These are phyloP conservation scores for Microtus oregoni DNA, from an alignment of 2,113 vertebrate genomes.

Conservation along the genomic window DNA sequence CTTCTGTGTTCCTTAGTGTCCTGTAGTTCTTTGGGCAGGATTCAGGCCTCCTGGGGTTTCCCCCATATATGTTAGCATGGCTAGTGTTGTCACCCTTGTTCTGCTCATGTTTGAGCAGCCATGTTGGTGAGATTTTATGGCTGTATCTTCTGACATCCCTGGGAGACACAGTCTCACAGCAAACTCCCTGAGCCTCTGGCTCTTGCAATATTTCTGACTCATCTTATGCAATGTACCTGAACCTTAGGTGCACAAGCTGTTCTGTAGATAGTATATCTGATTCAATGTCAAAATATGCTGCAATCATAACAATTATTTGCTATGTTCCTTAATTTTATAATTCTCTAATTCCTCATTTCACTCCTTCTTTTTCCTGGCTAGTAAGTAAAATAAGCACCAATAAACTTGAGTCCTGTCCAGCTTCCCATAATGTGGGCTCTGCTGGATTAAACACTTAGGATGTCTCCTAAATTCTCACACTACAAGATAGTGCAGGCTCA, in stretches of 20 bases:
- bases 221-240: not conserved
- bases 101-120: not conserved
- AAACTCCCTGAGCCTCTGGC: not conserved
- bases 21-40: not conserved
- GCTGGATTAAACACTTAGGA: not conserved
- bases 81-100: not conserved
- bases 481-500: not conserved
- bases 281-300: not conserved
- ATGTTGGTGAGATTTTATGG: not conserved
- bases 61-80: not conserved
- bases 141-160: not conserved
- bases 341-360: not conserved
- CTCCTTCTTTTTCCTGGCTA: not conserved
- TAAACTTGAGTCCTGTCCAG: not conserved
- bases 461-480: not conserved
- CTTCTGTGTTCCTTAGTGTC: not conserved
- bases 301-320: not conserved
- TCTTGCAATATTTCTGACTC: not conserved
- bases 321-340: conserved; percentile 21
- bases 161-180: not conserved
- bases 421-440: not conserved
- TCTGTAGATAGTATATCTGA: not conserved
- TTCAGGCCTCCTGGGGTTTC: not conserved
- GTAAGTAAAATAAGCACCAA: not conserved
- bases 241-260: not conserved